Base-by-base conservation (phyloP, 2,797 vertebrate genomes). In the Enteromius radiatus region DNA sequence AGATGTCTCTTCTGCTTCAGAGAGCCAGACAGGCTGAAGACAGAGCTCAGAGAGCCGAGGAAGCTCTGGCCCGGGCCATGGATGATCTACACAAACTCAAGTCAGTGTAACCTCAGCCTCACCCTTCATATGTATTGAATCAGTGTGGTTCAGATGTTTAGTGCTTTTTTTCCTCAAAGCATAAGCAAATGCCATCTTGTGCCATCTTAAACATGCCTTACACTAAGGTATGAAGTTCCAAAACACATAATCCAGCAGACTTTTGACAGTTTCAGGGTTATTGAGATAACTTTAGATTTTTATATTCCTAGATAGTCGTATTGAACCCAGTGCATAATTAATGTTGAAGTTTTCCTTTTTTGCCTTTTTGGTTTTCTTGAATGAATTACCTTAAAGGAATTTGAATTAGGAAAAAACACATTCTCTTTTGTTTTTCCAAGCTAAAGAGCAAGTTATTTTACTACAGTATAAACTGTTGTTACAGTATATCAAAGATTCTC, bases 1-100 rank as follows among this genome's bases (percentile, higher is more conserved):
- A 80, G 1, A 74, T 87, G 2, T 1, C 82, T 54, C 86, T 88
- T 21, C 85, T 95, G 74, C 89, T 94, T 54, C 94, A 91, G 33
- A 93, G 92, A 23, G 83, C 95, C n/a, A 93, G 90, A 82, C 86
- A 43, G 0, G 94, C 95, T 0, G 97, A 99, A 85, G 91, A 93
- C 31, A 91, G 96, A 89, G 96, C 95, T 7, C 86, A 88, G 38
- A 88, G 84, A 0, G 92, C 96, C 11, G 97, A 98, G 88, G 94
- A 95, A 84, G 96, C 94, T 0, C 87, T 99, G 86, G 90, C 92
- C 73, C 92, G 94, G 89, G 95, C 95, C 4, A 94, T 94, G 59
- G 95, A 97, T 4, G 97, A 99, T 88, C 92, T 99, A 38, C 95
- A 97, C 45, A 97, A 94, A 91, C 96, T 99, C 89, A 97, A 91